Evolutionary conservation across 2,888 invertebrate genomes (phyloP).

Genomic region (Tinea semifulvella): DNA sequence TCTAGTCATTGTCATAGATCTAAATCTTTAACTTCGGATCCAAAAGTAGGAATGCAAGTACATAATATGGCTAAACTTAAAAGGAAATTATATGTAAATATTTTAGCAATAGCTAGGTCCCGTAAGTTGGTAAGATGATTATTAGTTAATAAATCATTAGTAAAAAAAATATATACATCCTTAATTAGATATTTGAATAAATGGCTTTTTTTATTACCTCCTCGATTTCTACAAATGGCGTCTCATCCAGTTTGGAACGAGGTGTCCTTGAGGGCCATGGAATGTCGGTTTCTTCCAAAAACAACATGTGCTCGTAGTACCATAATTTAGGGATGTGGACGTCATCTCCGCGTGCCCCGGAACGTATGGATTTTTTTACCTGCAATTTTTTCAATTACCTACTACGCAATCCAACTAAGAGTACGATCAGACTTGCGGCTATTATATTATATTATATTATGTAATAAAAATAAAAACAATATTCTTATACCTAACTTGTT

Average conservation of each 20-base stretch:
- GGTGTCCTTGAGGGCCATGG: neutral
- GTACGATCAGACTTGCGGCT: too few species aligned
- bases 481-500: too few species aligned
- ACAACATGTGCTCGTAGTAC: constrained; percentile 2
- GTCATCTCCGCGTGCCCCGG: neutral
- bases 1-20: too few species aligned
- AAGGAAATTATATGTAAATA: neutral
- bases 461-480: too few species aligned
- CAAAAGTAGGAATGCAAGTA: too few species aligned
- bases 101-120: neutral
- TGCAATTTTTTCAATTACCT: too few species aligned
- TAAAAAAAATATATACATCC: neutral
- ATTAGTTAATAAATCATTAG: neutral
- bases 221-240: neutral
- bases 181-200: neutral
- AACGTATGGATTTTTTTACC: neutral
- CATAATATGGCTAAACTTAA: too few species aligned
- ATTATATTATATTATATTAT: too few species aligned
- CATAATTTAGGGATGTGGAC: neutral
- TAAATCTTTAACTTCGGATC: too few species aligned
- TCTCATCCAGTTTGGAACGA: neutral
- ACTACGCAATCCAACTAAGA: too few species aligned
- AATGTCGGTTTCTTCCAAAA: neutral
- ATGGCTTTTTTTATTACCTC: constrained; percentile 3
- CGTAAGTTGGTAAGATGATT: neutral